Base-by-base conservation (phyloP, 2,797 vertebrate species). In the Bovichtus variegatus region DNA sequence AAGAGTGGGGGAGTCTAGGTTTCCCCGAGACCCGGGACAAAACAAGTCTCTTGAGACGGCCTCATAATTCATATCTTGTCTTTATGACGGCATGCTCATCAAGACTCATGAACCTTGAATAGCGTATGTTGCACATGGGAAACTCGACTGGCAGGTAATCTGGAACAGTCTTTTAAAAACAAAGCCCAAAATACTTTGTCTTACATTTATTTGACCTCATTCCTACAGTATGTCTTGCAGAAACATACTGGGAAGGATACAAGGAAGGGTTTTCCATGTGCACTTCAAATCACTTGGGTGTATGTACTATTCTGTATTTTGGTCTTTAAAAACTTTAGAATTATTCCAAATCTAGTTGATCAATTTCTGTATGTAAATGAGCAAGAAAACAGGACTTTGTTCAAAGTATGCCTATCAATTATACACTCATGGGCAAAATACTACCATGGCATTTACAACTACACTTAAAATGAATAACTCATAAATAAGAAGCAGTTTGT, bases 11-110 rank as follows among this genome's bases (percentile, higher is more conserved):
- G 27, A 44, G 64, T 41, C 16, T 3, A 15, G 12, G 50, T 55
- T 44, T 55, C 25, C 50, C 13, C 18, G 13, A 5, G 23, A 41
- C 16, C 11, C 41, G 16, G 40, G 13, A 67, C 50, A 21, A 16
- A 31, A 55, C 50, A 67, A 50, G 5, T 9, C 31, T 47, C 27
- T 36, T 41, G 43, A 53, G 51, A 70, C 4, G 9, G 19, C 41
- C 19, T 74, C 31, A 40, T 73, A 43, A 34, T 60, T 80, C n/a
- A 69, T 9, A 40, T 31, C 54, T 77, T 41, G 50, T 69, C 55
- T 76, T 70, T 64, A 40, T 15, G 18, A 19, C 70, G 58, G 43
- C 43, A n/a, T 59, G n/a, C 25, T 51, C 9, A 16, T 53, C 2
- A 68, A 68, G 36, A 18, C 12, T 15, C 18, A 60, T 38, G 9